These are phyloP conservation scores for Paralichthys olivaceus DNA, from an alignment of 2,113 vertebrate species.

Conservation along the genomic window DNA sequence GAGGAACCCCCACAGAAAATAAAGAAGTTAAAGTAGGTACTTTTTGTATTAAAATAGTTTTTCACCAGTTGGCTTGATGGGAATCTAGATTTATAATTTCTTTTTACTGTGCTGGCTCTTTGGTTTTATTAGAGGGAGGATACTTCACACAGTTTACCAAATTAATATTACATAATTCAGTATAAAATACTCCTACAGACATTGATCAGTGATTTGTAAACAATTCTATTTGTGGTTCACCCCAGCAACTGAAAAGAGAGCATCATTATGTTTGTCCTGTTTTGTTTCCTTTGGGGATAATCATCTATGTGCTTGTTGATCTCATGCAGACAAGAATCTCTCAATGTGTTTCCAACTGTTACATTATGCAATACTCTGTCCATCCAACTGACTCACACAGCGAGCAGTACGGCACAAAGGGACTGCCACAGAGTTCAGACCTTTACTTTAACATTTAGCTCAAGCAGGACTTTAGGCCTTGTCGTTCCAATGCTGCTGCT, in stretches of 20 bases:
- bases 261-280: not conserved
- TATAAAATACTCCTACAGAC: not conserved
- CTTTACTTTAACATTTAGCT: slow-evolving; percentile 12
- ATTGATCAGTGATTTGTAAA: slow-evolving; percentile 8
- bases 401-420: not conserved
- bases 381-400: slow-evolving; percentile 9
- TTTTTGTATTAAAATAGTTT: not conserved
- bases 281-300: slow-evolving; percentile 6
- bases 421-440: slow-evolving; percentile 12
- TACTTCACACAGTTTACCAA: slow-evolving; percentile 22
- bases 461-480: slow-evolving; percentile 1
- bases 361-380: slow-evolving; percentile 16
- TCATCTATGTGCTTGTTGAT: not conserved
- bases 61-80: not conserved
- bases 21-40: not conserved
- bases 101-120: not conserved
- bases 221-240: not conserved
- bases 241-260: not conserved
- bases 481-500: slow-evolving; percentile 11
- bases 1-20: not conserved
- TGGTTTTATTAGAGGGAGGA: not conserved
- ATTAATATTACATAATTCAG: not conserved
- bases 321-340: not conserved
- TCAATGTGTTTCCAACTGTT: slow-evolving; percentile 17
- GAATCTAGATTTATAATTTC: not conserved